Evolutionary conservation across 2,797 vertebrate species (phyloP), one percentile per base, ranked within the genome.

Genomic region (Scarus forsteni): DNA sequence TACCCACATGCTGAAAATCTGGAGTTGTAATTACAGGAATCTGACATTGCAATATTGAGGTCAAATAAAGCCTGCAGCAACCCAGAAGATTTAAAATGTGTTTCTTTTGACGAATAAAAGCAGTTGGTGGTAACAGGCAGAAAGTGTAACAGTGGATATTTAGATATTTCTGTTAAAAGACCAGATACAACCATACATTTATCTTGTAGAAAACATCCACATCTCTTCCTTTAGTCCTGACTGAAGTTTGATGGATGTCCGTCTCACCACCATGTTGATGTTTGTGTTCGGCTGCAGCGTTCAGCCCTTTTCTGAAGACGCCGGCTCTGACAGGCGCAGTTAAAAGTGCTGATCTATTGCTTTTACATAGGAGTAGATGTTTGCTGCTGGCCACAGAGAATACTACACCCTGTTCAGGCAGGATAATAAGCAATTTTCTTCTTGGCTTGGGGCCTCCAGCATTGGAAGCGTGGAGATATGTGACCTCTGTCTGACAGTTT

Each of bases 301-400:
- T 95, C 68, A 61, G 66, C 45, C 66, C 50, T 71, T 95, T 92
- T 81, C 83, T 81, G 94, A 91, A 92, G 90, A 73, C 82, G 91
- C 85, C 84, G 80, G 80, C 65, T 84, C 93, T 88, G 83, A 91
- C 88, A 83, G 85, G 85, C 92, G 92, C 87, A 92, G 91, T 89
- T 94, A 93, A 95, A 94, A 88, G 70, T 77, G 79, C 86, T 95
- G 95, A 96, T 95, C 93, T 95, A 96, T 94, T 92, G 90, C 87
- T 95, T 94, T 92, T 93, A 85, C 89, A 75, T 91, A 48, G 61
- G 66, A 83, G 78, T 86, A 87, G 83, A 87, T 56, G 79, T 82
- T 19, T 70, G 85, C 55, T 71, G 81, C 77, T 72, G 49, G 84
- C 79, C 85, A 78, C 63, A 79, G 35, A 5, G 72, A 90, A 89